phyloP scores from a whole-genome alignment of 2,113 vertebrate genomes.

The Nycticryphes semicollaris region DNA sequence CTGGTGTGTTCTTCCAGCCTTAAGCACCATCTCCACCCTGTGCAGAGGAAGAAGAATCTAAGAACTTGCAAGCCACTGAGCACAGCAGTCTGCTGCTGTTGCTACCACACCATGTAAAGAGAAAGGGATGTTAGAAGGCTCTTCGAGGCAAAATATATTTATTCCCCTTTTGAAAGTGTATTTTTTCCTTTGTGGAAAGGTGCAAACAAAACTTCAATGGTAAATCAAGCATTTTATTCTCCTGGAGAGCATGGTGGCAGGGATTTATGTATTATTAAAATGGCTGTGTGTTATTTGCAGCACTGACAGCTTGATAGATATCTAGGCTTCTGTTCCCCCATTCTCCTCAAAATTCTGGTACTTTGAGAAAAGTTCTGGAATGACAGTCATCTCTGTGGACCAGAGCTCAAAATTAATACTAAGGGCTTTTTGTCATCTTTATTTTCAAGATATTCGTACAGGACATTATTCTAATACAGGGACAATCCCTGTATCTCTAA shows the following conservation, averaged over 20 bases:
- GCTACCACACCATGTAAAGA: rapidly evolving
- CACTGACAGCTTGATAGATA: rapidly evolving
- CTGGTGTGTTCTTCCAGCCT: not conserved
- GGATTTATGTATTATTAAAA: not conserved
- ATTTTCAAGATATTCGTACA: not conserved
- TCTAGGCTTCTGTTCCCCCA: not conserved
- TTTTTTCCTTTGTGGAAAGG: not conserved
- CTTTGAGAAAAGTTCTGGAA: not conserved
- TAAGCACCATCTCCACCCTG: not conserved
- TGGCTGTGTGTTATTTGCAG: not conserved
- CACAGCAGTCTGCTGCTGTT: not conserved
- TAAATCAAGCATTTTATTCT: not conserved
- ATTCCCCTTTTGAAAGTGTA: not conserved
- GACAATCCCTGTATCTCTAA: not conserved
- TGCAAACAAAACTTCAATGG: not conserved
- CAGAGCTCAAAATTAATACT: not conserved
- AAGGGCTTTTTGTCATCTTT: not conserved
- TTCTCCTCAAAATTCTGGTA: not conserved
- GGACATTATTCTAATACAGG: not conserved
- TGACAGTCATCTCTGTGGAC: not conserved
- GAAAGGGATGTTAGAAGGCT: not conserved
- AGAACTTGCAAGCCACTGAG: not conserved
- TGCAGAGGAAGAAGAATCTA: not conserved
- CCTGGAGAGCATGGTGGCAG: not conserved
- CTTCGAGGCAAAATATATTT: not conserved